A percentile compares a stretch with the other conserved stretches of the same genome.
Conservation (phyloP, 2,113 vertebrate genomes). For the Delphinapterus leucas region DNA sequence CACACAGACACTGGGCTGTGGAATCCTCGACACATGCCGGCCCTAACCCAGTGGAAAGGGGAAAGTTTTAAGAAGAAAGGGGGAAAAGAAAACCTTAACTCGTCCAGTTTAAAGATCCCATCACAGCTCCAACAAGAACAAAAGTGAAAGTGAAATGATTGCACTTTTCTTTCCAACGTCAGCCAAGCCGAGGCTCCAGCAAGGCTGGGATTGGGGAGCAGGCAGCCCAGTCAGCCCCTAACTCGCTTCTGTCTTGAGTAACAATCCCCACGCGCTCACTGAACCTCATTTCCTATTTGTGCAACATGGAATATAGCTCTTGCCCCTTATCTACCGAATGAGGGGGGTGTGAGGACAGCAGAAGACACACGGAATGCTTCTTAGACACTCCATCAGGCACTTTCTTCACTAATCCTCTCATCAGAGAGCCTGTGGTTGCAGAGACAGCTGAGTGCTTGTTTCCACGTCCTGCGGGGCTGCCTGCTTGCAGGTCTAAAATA, state of each 20-base stretch:
- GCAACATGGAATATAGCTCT: neutral
- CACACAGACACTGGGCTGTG: neutral
- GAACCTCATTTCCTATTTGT: slow-evolving; percentile 16
- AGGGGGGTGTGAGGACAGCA: neutral
- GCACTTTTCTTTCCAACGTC: neutral
- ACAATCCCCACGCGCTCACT: neutral
- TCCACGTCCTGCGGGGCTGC: neutral
- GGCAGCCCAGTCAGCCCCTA: neutral
- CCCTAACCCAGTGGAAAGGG: neutral
- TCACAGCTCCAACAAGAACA: neutral
- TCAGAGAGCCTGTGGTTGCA: neutral
- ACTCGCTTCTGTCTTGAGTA: neutral
- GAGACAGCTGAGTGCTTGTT: neutral
- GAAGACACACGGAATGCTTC: neutral
- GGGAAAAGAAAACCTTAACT: neutral
- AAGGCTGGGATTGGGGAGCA: accelerated
- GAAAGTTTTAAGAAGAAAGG: neutral
- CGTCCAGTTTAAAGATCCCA: neutral
- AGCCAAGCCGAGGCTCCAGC: neutral
- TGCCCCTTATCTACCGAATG: neutral
- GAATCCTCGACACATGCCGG: neutral
- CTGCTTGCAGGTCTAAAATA: slow-evolving; percentile 26
- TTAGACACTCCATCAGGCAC: neutral
- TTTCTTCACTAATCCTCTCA: neutral
- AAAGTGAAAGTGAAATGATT: slow-evolving; percentile 51